phyloP scores from a whole-genome alignment of 2,888 invertebrate genomes.

The Aromia moschata region DNA sequence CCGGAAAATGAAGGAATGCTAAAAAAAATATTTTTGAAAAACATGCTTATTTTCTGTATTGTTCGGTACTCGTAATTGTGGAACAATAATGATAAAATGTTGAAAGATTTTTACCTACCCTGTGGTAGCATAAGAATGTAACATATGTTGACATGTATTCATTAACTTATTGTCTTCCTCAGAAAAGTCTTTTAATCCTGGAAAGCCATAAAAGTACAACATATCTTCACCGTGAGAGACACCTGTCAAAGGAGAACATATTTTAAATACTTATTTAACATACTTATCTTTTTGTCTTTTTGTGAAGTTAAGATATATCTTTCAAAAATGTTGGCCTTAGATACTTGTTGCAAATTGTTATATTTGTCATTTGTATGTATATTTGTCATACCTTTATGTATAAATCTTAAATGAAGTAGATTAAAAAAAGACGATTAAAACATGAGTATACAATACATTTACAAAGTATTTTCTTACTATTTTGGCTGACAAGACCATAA shows the following conservation, averaged over 20 bases:
- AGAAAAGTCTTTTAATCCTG: not conserved
- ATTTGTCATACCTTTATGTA: not conserved
- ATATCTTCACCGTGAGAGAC: not conserved
- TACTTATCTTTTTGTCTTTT: no score
- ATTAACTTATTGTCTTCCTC: not conserved
- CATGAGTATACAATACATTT: no score
- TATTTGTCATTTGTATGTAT: not conserved
- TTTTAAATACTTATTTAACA: no score
- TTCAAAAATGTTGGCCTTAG: slow-evolving; percentile 50
- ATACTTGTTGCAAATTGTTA: not conserved
- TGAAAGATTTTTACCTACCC: not conserved
- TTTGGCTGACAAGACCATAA: not conserved
- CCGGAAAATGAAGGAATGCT: not conserved
- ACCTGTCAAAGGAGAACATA: not conserved
- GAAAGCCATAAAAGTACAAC: not conserved
- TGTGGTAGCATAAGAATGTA: slow-evolving; percentile 2
- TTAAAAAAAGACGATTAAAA: no score
- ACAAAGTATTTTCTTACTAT: no score
- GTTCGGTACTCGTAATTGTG: not conserved
- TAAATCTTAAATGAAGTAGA: not conserved
- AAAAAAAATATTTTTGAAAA: no score
- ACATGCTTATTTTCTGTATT: no score
- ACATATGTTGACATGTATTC: not conserved
- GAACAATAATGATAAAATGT: not conserved
- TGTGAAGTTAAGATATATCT: no score